These are phyloP conservation scores for Meandrina meandrites DNA, from an alignment of 92 coral and sea anemone genomes.

Conservation along the genomic window DNA sequence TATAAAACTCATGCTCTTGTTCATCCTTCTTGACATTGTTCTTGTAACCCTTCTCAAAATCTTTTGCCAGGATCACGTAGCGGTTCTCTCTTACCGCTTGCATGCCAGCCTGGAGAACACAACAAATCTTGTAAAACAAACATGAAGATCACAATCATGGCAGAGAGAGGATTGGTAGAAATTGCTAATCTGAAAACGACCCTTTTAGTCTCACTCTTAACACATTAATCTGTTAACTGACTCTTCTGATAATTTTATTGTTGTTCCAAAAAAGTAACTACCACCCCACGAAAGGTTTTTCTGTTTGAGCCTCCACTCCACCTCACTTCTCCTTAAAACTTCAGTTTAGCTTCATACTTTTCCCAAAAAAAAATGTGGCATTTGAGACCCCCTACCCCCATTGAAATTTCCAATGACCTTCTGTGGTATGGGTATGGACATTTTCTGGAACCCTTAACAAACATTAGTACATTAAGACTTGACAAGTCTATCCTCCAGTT, in stretches of 20 bases:
- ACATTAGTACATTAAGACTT: not conserved
- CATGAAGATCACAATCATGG: not conserved
- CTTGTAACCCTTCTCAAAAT: constrained; percentile 99
- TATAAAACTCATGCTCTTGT: constrained; percentile 97
- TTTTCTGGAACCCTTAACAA: no score
- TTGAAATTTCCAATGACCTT: no score
- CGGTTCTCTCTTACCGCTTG: constrained; percentile 98
- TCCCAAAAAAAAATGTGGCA: no score
- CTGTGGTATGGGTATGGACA: no score
- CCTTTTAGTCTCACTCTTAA: not conserved
- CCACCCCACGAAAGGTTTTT: no score
- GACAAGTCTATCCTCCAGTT: not conserved
- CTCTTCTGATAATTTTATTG: no score
- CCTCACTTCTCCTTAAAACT: no score
- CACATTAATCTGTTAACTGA: not conserved
- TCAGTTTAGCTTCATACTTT: no score
- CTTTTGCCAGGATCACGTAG: constrained; percentile 89
- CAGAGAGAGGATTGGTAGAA: not conserved
- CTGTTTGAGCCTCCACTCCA: no score
- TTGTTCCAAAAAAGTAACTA: no score
- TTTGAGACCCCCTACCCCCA: no score
- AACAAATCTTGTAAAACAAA: not conserved
- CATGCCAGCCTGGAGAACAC: constrained; percentile 90
- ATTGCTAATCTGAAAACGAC: not conserved
- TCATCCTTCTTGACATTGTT: constrained; percentile 97